Percentiles rank a stretch among this genome's conserved stretches.
These are phyloP conservation scores for Chlamydotis undulata DNA, from an alignment of 2,113 vertebrate species.

Conservation along the genomic window DNA sequence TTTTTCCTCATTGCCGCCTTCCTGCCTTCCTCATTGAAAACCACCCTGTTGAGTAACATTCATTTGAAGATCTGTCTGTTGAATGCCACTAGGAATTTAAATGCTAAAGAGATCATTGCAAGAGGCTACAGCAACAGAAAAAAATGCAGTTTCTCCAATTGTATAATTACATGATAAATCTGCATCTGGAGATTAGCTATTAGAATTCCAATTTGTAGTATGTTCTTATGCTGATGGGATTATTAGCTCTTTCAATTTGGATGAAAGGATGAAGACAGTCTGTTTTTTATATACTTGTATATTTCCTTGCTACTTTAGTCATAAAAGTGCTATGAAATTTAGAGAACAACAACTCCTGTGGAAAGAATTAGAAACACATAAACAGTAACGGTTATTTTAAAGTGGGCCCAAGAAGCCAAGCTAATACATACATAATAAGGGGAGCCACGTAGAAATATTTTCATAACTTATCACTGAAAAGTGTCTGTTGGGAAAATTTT, in stretches of 20 bases:
- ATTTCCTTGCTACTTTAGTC: not conserved
- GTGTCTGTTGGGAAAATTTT: not conserved
- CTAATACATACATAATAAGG: not conserved
- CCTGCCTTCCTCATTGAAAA: not conserved
- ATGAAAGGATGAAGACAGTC: not conserved
- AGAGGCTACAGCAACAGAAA: not conserved
- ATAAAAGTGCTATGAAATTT: constrained; percentile 3
- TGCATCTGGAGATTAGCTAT: not conserved
- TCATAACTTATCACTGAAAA: not conserved
- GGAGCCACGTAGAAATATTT: not conserved
- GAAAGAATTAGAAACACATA: not conserved
- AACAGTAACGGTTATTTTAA: not conserved
- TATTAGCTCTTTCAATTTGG: constrained; percentile 33
- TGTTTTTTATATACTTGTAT: not conserved
- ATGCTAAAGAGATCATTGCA: not conserved
- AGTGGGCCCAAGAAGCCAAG: not conserved
- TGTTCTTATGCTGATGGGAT: constrained; percentile 14
- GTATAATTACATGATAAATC: constrained; percentile 15
- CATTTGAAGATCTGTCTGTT: not conserved
- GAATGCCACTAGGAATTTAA: not conserved
- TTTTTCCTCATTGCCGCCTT: not conserved
- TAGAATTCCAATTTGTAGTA: constrained; percentile 18
- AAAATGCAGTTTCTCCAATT: constrained; percentile 1
- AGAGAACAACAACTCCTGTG: not conserved
- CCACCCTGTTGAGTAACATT: not conserved